Percentiles rank a stretch among this genome's conserved stretches.
These are phyloP conservation scores for Fregetta grallaria DNA, from an alignment of 2,113 vertebrate species.

Conservation along the genomic window DNA sequence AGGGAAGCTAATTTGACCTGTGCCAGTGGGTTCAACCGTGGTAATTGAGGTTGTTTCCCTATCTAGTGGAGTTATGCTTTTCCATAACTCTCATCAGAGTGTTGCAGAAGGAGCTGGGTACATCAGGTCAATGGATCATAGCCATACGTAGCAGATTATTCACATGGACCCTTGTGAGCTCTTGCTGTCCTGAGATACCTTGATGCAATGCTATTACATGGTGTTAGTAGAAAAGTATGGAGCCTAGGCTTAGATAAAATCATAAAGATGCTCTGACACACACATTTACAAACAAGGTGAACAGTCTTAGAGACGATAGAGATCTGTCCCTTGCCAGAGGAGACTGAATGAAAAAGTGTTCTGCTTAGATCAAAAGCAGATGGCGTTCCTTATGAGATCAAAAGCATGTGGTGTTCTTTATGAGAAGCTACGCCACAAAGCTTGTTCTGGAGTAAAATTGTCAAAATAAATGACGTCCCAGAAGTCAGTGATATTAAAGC, in stretches of 20 bases:
- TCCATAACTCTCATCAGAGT: background rate
- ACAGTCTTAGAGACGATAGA: background rate
- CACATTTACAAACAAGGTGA: background rate
- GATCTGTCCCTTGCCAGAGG: background rate
- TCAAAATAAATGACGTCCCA: background rate
- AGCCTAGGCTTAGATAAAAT: background rate
- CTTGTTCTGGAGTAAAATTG: background rate
- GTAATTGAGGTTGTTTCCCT: background rate
- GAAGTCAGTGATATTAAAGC: background rate
- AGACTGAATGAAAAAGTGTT: background rate
- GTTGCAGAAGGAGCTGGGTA: background rate
- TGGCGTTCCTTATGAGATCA: background rate
- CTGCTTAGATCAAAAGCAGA: background rate
- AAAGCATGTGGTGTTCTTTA: background rate
- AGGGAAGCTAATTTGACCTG: background rate
- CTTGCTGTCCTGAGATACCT: background rate
- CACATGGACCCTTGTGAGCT: background rate
- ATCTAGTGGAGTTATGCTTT: background rate
- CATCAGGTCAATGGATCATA: accelerated
- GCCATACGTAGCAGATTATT: accelerated
- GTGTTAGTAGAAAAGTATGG: background rate
- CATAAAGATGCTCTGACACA: background rate
- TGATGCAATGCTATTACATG: background rate
- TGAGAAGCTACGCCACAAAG: background rate
- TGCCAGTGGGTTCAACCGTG: background rate